These are phyloP conservation scores for Ctena decussata DNA, from an alignment of 2,888 invertebrate species.

Conservation along the genomic window DNA sequence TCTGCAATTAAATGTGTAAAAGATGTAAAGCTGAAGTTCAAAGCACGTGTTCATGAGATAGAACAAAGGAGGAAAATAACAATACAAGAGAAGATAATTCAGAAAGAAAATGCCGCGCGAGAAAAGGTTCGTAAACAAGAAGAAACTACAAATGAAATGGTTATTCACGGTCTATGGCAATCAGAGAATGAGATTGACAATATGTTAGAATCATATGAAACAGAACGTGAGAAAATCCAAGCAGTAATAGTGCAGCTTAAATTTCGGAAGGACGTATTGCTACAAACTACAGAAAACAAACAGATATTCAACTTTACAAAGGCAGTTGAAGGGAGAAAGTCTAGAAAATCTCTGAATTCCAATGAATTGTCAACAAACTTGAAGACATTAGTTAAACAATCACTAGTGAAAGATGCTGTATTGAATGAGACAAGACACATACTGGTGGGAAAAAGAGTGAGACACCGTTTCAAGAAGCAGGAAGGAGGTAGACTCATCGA, in stretches of 20 bases:
- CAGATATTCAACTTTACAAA: conserved; percentile 8
- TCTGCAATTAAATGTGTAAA: background rate
- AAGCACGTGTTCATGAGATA: conserved; percentile 21
- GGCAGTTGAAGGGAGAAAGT: background rate
- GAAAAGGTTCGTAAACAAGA: background rate
- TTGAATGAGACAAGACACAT: background rate
- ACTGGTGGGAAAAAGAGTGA: conserved; percentile 36
- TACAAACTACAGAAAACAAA: background rate
- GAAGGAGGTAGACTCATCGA: background rate
- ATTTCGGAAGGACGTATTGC: conserved; percentile 28
- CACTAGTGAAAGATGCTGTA: conserved; percentile 2
- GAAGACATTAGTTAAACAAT: background rate
- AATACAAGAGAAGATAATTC: conserved; percentile 15
- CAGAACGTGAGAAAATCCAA: background rate
- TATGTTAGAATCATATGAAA: background rate
- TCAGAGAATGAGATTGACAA: conserved; percentile 21
- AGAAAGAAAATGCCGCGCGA: background rate
- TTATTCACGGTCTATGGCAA: conserved; percentile 24
- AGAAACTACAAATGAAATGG: conserved; percentile 22
- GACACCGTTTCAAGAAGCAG: conserved; percentile 20
- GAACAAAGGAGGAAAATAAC: background rate
- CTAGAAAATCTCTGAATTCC: background rate
- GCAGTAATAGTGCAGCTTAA: conserved; percentile 25
- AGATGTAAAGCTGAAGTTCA: background rate
- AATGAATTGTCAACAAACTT: conserved; percentile 13